Evolutionary conservation across 2,113 vertebrate species (phyloP), one percentile per base, ranked within the genome.

Genomic region (Cyrtonyx montezumae): DNA sequence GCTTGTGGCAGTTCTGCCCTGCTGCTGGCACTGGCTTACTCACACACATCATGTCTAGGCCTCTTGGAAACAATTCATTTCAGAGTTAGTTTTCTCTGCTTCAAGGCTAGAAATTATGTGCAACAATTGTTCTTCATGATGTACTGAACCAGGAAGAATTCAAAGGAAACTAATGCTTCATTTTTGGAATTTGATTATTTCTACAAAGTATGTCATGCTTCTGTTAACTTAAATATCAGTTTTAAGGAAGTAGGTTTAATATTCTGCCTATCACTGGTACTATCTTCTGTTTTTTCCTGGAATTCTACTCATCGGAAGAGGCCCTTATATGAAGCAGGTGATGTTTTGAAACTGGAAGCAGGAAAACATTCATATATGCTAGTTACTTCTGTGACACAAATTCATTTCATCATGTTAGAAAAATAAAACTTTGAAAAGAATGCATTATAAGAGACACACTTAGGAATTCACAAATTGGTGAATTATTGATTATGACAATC

Each of bases 401-500:
- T 88, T 83, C 1, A 69, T 85, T 87, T 92, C 43, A 68, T 82
- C 90, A 49, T 91, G 34, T 40, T 80, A 79, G 71, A 58, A 90
- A 92, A 95, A 89, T 25, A 95, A 87, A 94, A 36, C 42, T 66
- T 91, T 48, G 73, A 84, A 87, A 95, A 84, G 25, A 93, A 84
- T 77, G 12, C 13, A 46, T 95, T 92, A 62, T 26, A 77, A 59
- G 63, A 79, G 11, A 53, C 63, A 36, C 43, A 43, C 26, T 67
- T 90, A 86, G 7, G 43, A 69, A 84, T 96, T 92, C 55, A 90
- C 49, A 85, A 92, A 94, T 65, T 32, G 63, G 93, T 95, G 53
- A 96, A 95, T 96, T 96, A 88, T 91, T 95, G 87, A 95, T 93
- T 90, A 49, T 19, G 34, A 61, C 55, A 94, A 79, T 91, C 66